Percentiles rank a stretch among this genome's conserved stretches.
Conservation (phyloP, 1,140 invertebrate species). For the Ganaspis sp. region DNA sequence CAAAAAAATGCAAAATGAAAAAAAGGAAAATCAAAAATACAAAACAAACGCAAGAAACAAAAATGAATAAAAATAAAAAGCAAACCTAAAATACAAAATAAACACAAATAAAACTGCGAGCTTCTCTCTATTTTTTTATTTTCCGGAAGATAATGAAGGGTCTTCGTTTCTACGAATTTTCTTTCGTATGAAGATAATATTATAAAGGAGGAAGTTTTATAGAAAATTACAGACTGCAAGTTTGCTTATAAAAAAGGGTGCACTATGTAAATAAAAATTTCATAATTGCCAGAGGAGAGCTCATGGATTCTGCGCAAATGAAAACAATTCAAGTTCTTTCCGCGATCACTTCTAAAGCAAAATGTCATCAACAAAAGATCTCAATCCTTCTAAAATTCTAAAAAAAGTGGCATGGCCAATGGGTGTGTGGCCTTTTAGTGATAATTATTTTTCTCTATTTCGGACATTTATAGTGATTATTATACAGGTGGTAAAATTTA, state of each 20-base stretch:
- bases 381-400: background rate
- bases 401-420: background rate
- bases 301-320: background rate
- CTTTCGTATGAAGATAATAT: too few species aligned
- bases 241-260: background rate
- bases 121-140: too few species aligned
- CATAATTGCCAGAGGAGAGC: background rate
- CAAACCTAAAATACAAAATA: too few species aligned
- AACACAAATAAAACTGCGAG: too few species aligned
- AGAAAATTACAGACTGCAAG: background rate
- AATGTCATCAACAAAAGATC: background rate
- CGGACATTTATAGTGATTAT: background rate
- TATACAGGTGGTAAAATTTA: background rate
- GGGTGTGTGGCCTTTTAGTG: background rate
- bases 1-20: too few species aligned
- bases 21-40: too few species aligned
- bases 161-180: too few species aligned
- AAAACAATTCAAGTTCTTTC: background rate
- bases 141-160: too few species aligned
- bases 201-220: too few species aligned
- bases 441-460: background rate
- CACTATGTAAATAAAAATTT: background rate
- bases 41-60: too few species aligned
- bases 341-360: background rate
- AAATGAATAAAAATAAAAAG: too few species aligned